Base-by-base conservation (phyloP, 2,797 vertebrate species). In the Hafferia zeledoni region DNA sequence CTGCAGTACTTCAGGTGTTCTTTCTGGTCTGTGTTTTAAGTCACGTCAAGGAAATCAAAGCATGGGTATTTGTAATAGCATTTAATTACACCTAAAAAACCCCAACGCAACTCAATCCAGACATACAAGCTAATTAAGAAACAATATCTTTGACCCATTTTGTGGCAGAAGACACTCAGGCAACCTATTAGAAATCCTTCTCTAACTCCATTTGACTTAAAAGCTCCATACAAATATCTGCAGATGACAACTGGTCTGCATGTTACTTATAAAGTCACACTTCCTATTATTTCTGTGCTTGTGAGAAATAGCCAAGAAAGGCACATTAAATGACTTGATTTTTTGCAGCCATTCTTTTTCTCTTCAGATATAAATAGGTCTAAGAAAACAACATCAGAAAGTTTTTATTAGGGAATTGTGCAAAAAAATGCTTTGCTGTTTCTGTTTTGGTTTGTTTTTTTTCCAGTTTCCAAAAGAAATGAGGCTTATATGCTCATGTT, bases 331-430 rank as follows among this genome's bases (percentile, higher is more conserved):
- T 78, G 65, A 61, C 65, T 91, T 92, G 92, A 95, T 89, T 75
- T 85, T 95, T 89, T 95, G 91, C 90, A 95, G 96, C 92, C 95
- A 94, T 80, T 94, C 89, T 89, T 92, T 69, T 90, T 87, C 80
- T 90, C 86, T 74, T 65, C 55, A 83, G 87, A 94, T 94, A 95
- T 85, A 95, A 97, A 92, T 80, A 93, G 79, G 84, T 75, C 65
- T 87, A 85, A 89, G 61, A 81, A 91, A 94, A 89, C 69, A 95
- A 91, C 90, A 81, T 87, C 61, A 94, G 24, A 81, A 94, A 61
- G 35, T 78, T 95, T 93, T 95, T 92, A 95, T 68, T 89, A 65
- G 65, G 71, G 84, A 92, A 87, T 57, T 85, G 71, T 93, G 90
- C 37, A 95, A 93, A 94, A 17, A 96, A 94, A 88, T 47, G 69